Conservation (phyloP, 2,888 invertebrate genomes). For the Caenorhabditis doughertyi region DNA sequence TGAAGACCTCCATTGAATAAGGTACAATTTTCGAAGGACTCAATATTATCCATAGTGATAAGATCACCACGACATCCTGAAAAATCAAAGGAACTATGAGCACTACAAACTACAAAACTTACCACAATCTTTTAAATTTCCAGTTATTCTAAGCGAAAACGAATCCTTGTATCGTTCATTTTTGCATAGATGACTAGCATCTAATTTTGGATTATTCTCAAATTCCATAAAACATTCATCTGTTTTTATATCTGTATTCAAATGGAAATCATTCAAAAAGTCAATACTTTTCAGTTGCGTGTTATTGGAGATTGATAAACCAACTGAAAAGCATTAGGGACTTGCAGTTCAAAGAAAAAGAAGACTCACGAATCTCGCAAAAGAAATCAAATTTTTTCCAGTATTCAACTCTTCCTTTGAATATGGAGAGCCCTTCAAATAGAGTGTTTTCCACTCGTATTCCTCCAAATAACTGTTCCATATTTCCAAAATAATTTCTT, state of each 20-base stretch:
- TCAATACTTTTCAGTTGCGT: background rate
- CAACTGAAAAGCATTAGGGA: background rate
- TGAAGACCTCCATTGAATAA: background rate
- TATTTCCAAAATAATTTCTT: too few species aligned
- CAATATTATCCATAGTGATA: background rate
- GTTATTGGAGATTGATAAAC: background rate
- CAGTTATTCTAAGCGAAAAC: background rate
- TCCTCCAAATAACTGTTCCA: too few species aligned
- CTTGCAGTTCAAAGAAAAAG: too few species aligned
- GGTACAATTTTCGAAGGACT: background rate
- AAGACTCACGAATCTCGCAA: background rate
- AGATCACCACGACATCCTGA: background rate
- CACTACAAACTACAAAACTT: too few species aligned
- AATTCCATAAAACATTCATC: background rate
- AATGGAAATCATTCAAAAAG: background rate
- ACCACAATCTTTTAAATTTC: slow-evolving; percentile 16
- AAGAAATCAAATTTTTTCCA: background rate
- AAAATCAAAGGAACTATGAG: too few species aligned
- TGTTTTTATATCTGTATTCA: background rate
- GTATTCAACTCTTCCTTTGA: too few species aligned
- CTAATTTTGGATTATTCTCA: background rate
- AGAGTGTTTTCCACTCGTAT: too few species aligned
- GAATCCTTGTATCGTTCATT: background rate
- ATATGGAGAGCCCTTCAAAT: too few species aligned
- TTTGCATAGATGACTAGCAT: background rate